Base-by-base conservation (phyloP, 2,888 invertebrate species). In the Seira ritae region DNA sequence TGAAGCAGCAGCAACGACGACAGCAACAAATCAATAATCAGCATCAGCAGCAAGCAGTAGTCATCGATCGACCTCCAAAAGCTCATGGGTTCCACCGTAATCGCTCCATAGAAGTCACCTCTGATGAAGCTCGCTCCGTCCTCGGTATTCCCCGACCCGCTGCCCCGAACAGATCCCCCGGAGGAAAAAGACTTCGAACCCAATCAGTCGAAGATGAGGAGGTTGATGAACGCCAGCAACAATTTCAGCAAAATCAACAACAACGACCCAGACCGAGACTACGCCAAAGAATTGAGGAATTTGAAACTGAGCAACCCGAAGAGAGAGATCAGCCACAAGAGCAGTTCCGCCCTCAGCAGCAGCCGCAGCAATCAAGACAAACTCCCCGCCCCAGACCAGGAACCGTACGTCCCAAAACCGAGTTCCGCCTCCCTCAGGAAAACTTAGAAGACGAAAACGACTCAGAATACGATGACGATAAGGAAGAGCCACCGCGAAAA, bases 81-180 rank as follows among this genome's bases (percentile, higher is more conserved):
- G 66, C 24, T 22, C 70, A 70, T 23, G 80, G 80, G 0, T 80
- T 74, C 19, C 42, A 80, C 23, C 67, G 80, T 8, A 80, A 80
- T 17, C 42, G 50, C 20, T 74, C 74, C 3, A 67, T 85, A 1
- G 89, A 89, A 81, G 84, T 84, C 1, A 88, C 84, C 6, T 87
- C 87, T 0, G 86, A 89, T 62, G 89, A 89, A 69, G 84, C 87
- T 10, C 79, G 86, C 6, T 74, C 81, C 0, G 80, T 89, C 8
- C 55, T 89, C 0, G 86, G 87, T 55, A 86, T 89, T 46, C 74
- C 80, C 8, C 80, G 80, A 68, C 86, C 84, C 1, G 80, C 84
- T 0, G 66, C 68, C 15, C 73, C 80, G 17, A 73, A 66, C 62
- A 65, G 73, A 31, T 10, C 55, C 15, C 65, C 75, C 0, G 55